Conservation (phyloP, 92 coral and sea anemone genomes). For the Bergia sp. region DNA sequence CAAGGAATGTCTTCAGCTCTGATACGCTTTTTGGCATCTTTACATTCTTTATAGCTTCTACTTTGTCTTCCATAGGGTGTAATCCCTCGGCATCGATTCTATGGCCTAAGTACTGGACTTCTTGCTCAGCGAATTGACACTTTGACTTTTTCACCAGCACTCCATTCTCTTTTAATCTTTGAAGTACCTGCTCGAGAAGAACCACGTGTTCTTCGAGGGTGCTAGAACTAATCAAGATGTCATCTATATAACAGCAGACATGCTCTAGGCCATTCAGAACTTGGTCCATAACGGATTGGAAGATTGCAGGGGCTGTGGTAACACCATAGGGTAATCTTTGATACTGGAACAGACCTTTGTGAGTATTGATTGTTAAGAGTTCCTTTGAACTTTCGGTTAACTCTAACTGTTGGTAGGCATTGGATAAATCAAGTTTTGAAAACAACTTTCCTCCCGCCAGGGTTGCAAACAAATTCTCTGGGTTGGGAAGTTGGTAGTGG, state of each 20-base stretch:
- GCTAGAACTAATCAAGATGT: constrained; percentile 39
- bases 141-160: constrained; percentile 36
- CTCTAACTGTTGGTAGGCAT: constrained; percentile 48
- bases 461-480: constrained; percentile 51
- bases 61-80: constrained; percentile 42
- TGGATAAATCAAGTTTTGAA: constrained; percentile 51
- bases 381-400: constrained; percentile 40
- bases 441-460: constrained; percentile 49
- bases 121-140: constrained; percentile 22
- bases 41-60: constrained; percentile 24
- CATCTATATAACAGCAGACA: constrained; percentile 47
- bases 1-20: constrained; percentile 32
- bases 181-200: constrained; percentile 36
- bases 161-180: constrained; percentile 38
- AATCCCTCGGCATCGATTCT: constrained; percentile 32
- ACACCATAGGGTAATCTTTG: constrained; percentile 35
- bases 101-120: constrained; percentile 45
- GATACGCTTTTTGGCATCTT: constrained; percentile 14
- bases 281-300: constrained; percentile 44
- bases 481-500: constrained; percentile 54
- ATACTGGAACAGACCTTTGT: constrained; percentile 46
- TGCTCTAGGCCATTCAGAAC: constrained; percentile 41
- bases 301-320: constrained; percentile 49
- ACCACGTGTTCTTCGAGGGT: constrained; percentile 11
- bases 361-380: constrained; percentile 47